A percentile compares a stretch with the other conserved stretches of the same genome.
Evolutionary conservation across 2,888 invertebrate species (phyloP).

Genomic region (Melipona beecheii): DNA sequence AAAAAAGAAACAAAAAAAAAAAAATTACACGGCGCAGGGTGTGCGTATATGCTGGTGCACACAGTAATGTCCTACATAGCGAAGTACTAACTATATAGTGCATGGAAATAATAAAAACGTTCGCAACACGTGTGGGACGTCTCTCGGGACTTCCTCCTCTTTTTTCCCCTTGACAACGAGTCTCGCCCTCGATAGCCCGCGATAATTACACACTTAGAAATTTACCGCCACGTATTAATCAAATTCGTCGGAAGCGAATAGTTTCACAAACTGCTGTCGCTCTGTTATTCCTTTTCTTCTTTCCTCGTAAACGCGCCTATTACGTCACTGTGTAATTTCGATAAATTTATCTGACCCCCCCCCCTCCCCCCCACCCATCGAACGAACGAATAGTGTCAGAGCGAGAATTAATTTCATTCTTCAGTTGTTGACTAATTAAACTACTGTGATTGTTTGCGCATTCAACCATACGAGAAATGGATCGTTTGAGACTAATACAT

Average conservation of each 20-base stretch:
- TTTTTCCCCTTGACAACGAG: constrained; percentile 63
- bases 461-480: neutral
- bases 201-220: constrained; percentile 29
- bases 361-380: neutral
- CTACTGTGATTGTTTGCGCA: constrained; percentile 15
- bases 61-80: constrained; percentile 73
- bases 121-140: constrained; percentile 62
- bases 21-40: constrained; percentile 73
- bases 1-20: neutral
- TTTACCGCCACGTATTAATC: constrained; percentile 16
- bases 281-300: neutral
- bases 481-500: neutral
- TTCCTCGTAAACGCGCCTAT: neutral
- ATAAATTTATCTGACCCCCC: neutral
- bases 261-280: neutral
- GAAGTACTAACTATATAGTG: constrained; percentile 71
- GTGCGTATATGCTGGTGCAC: constrained; percentile 74
- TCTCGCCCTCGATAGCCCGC: constrained; percentile 64
- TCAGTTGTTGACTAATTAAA: neutral
- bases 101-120: constrained; percentile 69
- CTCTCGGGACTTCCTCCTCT: constrained; percentile 56
- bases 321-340: neutral
- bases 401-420: neutral
- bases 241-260: neutral
- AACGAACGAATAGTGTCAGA: neutral